phyloP scores from a whole-genome alignment of 2,113 vertebrate genomes.

The Daubentonia madagascariensis region DNA sequence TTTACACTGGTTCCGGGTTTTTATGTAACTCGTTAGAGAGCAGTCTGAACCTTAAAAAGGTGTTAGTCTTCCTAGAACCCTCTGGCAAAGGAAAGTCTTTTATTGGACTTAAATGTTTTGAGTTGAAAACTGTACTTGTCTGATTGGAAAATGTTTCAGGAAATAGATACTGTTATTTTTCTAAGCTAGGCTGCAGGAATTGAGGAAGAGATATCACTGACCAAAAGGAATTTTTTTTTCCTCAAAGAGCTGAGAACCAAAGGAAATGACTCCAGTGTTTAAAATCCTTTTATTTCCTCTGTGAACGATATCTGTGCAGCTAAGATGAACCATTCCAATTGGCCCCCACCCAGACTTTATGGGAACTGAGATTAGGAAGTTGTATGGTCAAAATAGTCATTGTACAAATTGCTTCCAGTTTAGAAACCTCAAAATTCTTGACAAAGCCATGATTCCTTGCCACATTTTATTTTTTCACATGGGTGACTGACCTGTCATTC shows the following conservation, averaged over 20 bases:
- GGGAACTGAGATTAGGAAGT: conserved; percentile 89
- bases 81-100: conserved; percentile 59
- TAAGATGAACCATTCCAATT: conserved; percentile 83
- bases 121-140: conserved; percentile 72
- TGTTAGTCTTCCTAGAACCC: conserved; percentile 65
- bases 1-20: conserved; percentile 63
- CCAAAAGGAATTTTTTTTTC: conserved; percentile 85
- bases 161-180: conserved; percentile 72
- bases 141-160: conserved; percentile 57
- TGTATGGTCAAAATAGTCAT: conserved; percentile 84
- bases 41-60: conserved; percentile 65
- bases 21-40: conserved; percentile 68
- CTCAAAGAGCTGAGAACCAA: conserved; percentile 85
- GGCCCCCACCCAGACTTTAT: conserved; percentile 84
- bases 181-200: conserved; percentile 83
- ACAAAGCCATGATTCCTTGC: conserved; percentile 71
- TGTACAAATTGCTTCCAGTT: conserved; percentile 86
- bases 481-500: conserved; percentile 35
- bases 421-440: conserved; percentile 79
- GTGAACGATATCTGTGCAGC: conserved; percentile 86
- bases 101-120: conserved; percentile 58
- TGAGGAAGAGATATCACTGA: conserved; percentile 87
- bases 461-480: conserved; percentile 50
- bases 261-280: conserved; percentile 93
- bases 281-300: conserved; percentile 90